Conservation (phyloP, 1,140 invertebrate genomes). For the Apis cerana region DNA sequence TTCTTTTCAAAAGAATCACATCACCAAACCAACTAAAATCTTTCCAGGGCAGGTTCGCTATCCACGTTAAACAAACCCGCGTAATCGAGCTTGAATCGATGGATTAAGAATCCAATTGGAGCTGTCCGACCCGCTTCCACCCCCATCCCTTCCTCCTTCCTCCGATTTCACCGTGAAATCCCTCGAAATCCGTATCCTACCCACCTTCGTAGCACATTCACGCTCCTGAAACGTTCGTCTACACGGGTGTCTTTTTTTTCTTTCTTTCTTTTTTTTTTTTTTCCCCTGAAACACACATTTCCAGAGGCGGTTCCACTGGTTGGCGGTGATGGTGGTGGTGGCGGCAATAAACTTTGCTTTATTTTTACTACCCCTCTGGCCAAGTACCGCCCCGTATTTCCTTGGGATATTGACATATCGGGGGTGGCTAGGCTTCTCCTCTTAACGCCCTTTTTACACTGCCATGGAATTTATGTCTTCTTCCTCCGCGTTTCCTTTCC, state of each 20-base stretch:
- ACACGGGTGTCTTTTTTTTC: slow-evolving; percentile 45
- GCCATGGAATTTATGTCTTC: slow-evolving; percentile 69
- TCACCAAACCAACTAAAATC: background rate
- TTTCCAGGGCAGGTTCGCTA: background rate
- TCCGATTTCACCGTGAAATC: slow-evolving; percentile 47
- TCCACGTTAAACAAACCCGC: slow-evolving; percentile 56
- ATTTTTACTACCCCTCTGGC: slow-evolving; percentile 74
- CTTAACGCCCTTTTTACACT: slow-evolving; percentile 70
- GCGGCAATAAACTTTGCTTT: slow-evolving; percentile 74
- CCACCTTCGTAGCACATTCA: slow-evolving; percentile 5
- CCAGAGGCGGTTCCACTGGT: slow-evolving; percentile 23
- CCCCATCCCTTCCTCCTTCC: slow-evolving; percentile 10
- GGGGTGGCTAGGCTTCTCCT: slow-evolving; percentile 63
- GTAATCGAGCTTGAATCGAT: slow-evolving; percentile 66
- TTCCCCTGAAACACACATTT: slow-evolving; percentile 61
- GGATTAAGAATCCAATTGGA: slow-evolving; percentile 72
- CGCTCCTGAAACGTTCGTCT: slow-evolving; percentile 30
- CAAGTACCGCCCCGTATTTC: slow-evolving; percentile 72
- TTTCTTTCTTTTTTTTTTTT: too few species aligned
- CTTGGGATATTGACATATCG: slow-evolving; percentile 75
- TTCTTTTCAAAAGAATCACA: background rate
- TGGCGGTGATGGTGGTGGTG: slow-evolving; percentile 34
- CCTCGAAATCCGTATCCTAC: slow-evolving; percentile 27
- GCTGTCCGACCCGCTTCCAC: slow-evolving; percentile 25
- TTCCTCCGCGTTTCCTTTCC: slow-evolving; percentile 37